Percentiles rank a stretch among this genome's conserved stretches.
phyloP scores from a whole-genome alignment of 2,113 vertebrate species.

The Ammospiza caudacuta region DNA sequence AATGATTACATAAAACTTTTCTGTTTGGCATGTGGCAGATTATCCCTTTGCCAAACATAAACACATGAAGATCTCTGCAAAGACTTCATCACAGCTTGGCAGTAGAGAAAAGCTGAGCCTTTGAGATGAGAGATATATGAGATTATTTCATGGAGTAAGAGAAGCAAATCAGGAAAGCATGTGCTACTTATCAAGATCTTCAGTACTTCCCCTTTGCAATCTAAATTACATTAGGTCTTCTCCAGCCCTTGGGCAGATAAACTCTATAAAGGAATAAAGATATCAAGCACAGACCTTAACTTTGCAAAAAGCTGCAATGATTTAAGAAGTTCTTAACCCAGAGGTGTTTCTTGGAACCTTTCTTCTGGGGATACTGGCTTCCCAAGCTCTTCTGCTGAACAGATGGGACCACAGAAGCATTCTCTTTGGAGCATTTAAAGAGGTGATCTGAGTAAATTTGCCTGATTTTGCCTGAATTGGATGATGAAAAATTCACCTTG shows the following conservation, averaged over 20 bases:
- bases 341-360: background rate
- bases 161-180: background rate
- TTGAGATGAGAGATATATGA: background rate
- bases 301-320: background rate
- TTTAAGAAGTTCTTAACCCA: background rate
- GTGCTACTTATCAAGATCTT: background rate
- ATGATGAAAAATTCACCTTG: background rate
- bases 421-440: background rate
- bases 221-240: background rate
- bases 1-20: background rate
- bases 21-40: background rate
- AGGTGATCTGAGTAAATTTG: conserved; percentile 19
- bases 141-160: background rate
- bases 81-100: background rate
- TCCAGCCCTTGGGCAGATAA: background rate
- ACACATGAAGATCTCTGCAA: background rate
- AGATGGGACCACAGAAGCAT: conserved; percentile 1
- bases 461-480: background rate
- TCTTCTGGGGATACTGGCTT: background rate
- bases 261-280: background rate
- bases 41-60: background rate
- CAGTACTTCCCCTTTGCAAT: background rate
- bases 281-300: background rate
- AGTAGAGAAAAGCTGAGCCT: background rate
- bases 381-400: background rate